Base-by-base conservation (phyloP, 2,888 invertebrate species). In the Chymomyza procnemis region DNA sequence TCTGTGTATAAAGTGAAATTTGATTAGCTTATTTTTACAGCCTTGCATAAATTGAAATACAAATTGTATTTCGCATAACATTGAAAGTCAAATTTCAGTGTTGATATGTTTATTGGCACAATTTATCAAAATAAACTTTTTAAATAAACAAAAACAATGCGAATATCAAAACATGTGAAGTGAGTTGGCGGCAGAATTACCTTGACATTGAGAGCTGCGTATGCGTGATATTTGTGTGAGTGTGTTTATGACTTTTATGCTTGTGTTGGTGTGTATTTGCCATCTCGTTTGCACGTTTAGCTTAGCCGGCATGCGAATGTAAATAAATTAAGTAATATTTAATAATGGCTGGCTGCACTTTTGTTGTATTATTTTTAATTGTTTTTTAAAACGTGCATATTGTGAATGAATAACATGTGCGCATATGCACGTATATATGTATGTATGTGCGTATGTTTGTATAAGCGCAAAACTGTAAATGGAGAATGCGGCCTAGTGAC, bases 131-230 rank as follows among this genome's bases (percentile, higher is more conserved):
- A 30, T 30, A 30, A n/a, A 8, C 19, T 55, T 55, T 22, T 21
- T 26, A 57, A 57, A 34, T n/a, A 26, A 57, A 34, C 57, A 34
- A 56, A 8, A n/a, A 18, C 57, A 55, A 21, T 6, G 55, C 19
- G 19, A 21, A 55, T 21, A 21, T 8, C 3, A 21, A 19, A 21
- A 21, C 57, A 30, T 57, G 12, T 14, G 34, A 14, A 30, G 22
- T 57, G 30, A 6, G 9, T n/a, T 22, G 48, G 26, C 18, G 69
- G 69, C 69, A 59, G 74, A 76, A 67, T 71, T 71, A 76, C 83
- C 83, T 84, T 84, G 83, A 84, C 83, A 84, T 84, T 87, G 87
- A 87, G 48, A 21, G 16, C 12, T 18, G 3, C 19, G 61, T 21
- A 9, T 58, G 50, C 30, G 26, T 47, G 60, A 8, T 18, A 46